Conservation (phyloP, 2,797 vertebrate genomes). For the Antrozous pallidus region DNA sequence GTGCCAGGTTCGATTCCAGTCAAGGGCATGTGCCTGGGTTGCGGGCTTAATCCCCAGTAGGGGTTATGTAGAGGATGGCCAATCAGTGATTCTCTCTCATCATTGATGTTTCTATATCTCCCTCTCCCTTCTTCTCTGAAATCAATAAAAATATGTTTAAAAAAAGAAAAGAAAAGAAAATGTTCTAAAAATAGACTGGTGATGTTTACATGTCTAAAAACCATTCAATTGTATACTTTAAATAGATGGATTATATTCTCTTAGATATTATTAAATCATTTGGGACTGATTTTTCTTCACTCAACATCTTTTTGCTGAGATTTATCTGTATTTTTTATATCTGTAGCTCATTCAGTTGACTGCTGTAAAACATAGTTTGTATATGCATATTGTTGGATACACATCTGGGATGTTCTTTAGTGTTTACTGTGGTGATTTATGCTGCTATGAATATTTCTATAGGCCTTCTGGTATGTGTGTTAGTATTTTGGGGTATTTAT, state of each 20-base stretch:
- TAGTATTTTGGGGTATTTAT: neutral
- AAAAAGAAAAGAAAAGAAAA: neutral
- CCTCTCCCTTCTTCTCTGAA: too few relatives aligned
- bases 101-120: too few relatives aligned
- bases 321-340: neutral
- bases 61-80: too few relatives aligned
- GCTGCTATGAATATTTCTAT: neutral
- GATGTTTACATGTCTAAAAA: neutral
- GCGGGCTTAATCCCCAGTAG: too few relatives aligned
- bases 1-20: too few relatives aligned
- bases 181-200: slow-evolving; percentile 21
- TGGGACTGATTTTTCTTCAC: neutral
- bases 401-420: neutral
- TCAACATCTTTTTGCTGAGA: neutral
- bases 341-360: neutral
- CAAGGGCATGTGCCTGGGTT: too few relatives aligned
- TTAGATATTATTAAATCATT: neutral
- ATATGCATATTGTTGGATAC: neutral
- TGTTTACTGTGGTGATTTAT: neutral
- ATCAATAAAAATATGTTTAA: too few relatives aligned
- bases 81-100: too few relatives aligned
- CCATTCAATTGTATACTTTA: neutral
- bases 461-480: neutral
- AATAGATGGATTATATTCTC: neutral
- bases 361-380: neutral